Base-by-base conservation (phyloP, 1,140 invertebrate species). In the Heliconius nattereri region DNA sequence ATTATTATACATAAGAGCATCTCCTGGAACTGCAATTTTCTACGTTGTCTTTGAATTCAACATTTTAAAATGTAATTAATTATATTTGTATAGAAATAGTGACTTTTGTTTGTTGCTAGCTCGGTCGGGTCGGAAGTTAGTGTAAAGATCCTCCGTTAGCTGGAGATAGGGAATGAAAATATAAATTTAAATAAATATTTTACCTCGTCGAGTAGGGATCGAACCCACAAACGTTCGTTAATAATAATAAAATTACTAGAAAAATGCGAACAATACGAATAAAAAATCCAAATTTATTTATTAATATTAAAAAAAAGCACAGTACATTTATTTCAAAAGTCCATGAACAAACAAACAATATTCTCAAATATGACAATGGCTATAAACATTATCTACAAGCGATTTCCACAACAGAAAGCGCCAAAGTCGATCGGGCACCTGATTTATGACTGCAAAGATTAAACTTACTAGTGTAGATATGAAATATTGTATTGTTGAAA, bases 381-480 rank as follows among this genome's bases (percentile, higher is more conserved):
- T 13, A 66, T 66, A 66, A 66, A 66, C 26, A 29, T 29, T 29
- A 66, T 66, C 60, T 66, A 66, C 23, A 66, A 66, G 60, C 60
- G 40, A 52, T 74, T 74, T 74, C 73, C 73, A 74, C 40, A 74
- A 54, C 73, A 52, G 73, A 29, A 45, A 26, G 29, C 40, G 45
- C 49, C 20, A 52, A 74, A 74, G 26, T 74, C 73, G 45, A 52
- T 54, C 45, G 60, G 60, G 11, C 29, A 19, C 45, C 20, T 52
- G 73, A 74, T 74, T 74, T 74, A 74, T 52, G 40, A 7, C n/a
- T 16, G 26, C 73, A 32, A 54, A 74, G 73, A 74, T 52, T 74
- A 66, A 66, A 9, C 11, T 66, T 9, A 16, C 23, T 66, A 26
- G 9, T 57, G 54, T 66, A 66, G 60, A 66, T 66, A 66, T 66